Conservation (phyloP, 1,140 invertebrate species). For the Lethocerus indicus region DNA sequence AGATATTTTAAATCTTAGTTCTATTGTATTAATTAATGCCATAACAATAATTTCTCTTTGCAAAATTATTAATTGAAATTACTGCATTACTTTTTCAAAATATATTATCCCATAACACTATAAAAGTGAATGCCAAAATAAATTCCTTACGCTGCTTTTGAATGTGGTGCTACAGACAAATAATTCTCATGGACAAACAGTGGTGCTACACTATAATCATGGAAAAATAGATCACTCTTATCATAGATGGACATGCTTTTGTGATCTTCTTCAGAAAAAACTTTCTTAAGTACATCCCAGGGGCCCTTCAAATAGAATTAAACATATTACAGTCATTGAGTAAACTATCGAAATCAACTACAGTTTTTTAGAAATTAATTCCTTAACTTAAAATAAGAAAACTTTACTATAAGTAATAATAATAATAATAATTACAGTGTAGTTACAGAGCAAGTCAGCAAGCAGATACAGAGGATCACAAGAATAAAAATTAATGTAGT, state of each 20-base stretch:
- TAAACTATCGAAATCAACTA: too few relatives aligned
- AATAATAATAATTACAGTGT: too few relatives aligned
- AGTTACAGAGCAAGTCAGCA: too few relatives aligned
- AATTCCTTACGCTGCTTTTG: constrained; percentile 11
- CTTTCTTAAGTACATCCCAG: constrained; percentile 83
- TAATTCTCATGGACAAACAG: constrained; percentile 99
- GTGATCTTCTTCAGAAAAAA: constrained; percentile 72
- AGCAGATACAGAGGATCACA: too few relatives aligned
- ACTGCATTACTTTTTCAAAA: neutral
- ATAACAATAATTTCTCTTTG: neutral
- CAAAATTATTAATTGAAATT: neutral
- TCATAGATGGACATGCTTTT: constrained; percentile 67
- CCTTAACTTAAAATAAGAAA: too few relatives aligned
- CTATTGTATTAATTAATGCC: too few relatives aligned
- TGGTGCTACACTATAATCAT: constrained; percentile 88
- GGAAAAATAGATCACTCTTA: constrained; percentile 87
- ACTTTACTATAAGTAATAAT: too few relatives aligned
- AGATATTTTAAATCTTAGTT: too few relatives aligned
- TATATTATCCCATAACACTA: neutral
- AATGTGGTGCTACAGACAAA: constrained; percentile 43
- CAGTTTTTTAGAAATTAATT: too few relatives aligned
- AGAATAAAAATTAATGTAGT: too few relatives aligned
- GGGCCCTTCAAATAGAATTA: constrained; percentile 40
- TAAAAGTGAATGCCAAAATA: neutral
- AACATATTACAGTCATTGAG: too few relatives aligned